phyloP scores from a whole-genome alignment of 2,113 vertebrate species.

The Myiozetetes cayanensis region DNA sequence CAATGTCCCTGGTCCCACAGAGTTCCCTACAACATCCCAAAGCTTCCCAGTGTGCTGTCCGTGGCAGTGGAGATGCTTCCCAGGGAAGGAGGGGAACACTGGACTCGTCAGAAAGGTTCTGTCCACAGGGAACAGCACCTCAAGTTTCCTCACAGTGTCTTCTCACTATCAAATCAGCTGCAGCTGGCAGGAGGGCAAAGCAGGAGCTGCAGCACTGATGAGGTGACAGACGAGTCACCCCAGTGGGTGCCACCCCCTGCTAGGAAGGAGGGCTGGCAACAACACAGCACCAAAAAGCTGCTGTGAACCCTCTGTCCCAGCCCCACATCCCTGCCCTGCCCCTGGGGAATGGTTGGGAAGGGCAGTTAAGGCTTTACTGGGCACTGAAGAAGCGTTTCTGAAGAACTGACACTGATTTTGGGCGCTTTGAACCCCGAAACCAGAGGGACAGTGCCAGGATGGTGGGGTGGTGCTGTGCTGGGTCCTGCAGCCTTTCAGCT shows the following conservation, averaged over 20 bases:
- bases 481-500: background rate
- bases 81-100: background rate
- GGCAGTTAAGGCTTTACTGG: rapidly evolving
- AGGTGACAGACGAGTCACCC: background rate
- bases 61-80: rapidly evolving
- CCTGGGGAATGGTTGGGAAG: background rate
- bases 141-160: background rate
- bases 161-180: background rate
- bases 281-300: rapidly evolving
- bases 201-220: background rate
- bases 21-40: background rate
- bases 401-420: background rate
- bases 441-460: background rate
- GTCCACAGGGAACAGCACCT: background rate
- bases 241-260: rapidly evolving
- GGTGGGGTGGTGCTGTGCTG: rapidly evolving
- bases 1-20: background rate
- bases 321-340: background rate
- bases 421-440: background rate
- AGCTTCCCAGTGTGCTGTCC: background rate
- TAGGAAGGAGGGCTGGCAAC: background rate
- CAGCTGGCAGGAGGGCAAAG: background rate
- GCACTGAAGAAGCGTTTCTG: background rate
- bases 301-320: rapidly evolving
- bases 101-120: background rate